Evolutionary conservation across 2,888 invertebrate species (phyloP), one percentile per base, ranked within the genome.

Genomic region (Miltochrista miniata): DNA sequence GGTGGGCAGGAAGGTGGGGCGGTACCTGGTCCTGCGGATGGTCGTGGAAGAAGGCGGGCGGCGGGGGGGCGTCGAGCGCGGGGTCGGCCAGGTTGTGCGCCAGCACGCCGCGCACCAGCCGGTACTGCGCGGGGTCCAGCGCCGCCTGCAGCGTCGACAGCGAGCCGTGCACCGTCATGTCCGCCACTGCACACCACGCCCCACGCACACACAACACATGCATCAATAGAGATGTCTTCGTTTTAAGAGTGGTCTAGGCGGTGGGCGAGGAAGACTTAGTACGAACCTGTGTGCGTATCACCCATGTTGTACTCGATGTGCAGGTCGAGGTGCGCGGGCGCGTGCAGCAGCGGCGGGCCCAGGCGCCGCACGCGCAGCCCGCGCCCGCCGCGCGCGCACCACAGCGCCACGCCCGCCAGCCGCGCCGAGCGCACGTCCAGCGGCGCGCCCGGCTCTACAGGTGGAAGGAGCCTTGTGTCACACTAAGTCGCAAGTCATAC

Each of bases 51-150:
- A 30, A 12, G 9, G 48, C 36, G 18, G 46, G 24, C 38, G 64
- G 76, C 65, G 71, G 70, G 64, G 80, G 73, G 65, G 83, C 85
- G 59, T 67, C 70, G 54, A 76, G 18, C 18, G 18, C 93, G 66
- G 93, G 93, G 84, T 98, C 98, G 1, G 97, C 98, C 58, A 99
- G 94, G 90, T 99, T 99, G 85, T 96, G 96, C 1, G 95, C 93
- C 7, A 99, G 91, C 53, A 99, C 93, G 13, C 98, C 98, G 54
- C 97, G 94, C 46, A 99, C 93, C 37, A 98, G 89, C 81, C 96
- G 95, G 87, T 98, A 98, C 83, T 98, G 98, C 43, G 94, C 93
- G 43, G 96, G 93, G 87, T 97, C 96, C 51, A 99, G 83, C 39
- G 95, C 94, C 56, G 95, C 95, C 83, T 96, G 95, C 70, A 98